Evolutionary conservation across 1,140 invertebrate genomes (phyloP), one percentile per base, ranked within the genome.

Genomic region (Amyelois transitella): DNA sequence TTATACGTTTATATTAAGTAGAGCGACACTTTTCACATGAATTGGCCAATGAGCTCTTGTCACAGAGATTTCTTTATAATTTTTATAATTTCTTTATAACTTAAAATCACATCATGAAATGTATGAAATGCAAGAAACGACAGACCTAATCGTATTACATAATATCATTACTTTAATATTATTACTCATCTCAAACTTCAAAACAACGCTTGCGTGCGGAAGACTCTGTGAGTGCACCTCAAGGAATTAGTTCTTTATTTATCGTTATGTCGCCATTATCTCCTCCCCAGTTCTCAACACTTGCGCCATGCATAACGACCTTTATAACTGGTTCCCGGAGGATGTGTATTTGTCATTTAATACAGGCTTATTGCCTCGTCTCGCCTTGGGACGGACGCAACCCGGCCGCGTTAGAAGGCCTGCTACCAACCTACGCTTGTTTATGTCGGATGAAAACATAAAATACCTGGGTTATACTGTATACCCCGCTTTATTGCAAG

Each of bases 291-390:
- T 21, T 45, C 43, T 45, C 43, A 21, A 19, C 43, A 21, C 50
- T 52, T 52, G 50, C 14, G 28, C 50, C 50, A 12, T 21, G 45
- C 45, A 20, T 48, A 48, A 48, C 45, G 45, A 21, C 45, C 18
- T 48, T 48, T 48, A 48, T 48, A 48, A 48, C 45, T 48, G 45
- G 45, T 21, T 48, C 18, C 20, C 18, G 14, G 4, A n/a, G 45
- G 45, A 48, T 48, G 45, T 48, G 45, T 22, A 44, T 53, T 45
- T 44, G 47, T 57, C 44, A 51, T 56, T 52, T 55, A 51, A 55
- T 52, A 53, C 47, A 43, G 17, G 38, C 53, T 53, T 45, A 53
- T 56, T 45, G 28, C 50, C 43, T 43, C 44, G 28, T 43, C 43
- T 20, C 51, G 52, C 52, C 32, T 53, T 43, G 45, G 45, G 45